Percentiles rank a stretch among this genome's conserved stretches.
Evolutionary conservation across 2,113 vertebrate genomes (phyloP).

Genomic region (Ahaetulla prasina): DNA sequence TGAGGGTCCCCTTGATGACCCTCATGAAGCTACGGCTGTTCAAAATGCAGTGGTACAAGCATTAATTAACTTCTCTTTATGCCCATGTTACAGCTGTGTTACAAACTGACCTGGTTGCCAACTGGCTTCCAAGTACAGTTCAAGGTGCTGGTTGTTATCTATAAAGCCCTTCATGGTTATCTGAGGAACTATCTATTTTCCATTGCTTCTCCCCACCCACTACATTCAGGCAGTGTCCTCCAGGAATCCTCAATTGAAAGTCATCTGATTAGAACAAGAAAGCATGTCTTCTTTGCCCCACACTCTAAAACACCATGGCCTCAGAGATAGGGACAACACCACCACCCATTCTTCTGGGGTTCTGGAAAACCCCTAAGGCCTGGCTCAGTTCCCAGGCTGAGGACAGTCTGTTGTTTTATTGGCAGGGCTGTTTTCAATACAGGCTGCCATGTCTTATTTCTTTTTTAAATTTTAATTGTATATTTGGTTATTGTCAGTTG

Average conservation of each 20-base stretch:
- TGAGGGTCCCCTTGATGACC: not conserved
- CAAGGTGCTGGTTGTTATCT: not conserved
- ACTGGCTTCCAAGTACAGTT: not conserved
- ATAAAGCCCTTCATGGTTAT: not conserved
- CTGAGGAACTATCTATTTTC: not conserved
- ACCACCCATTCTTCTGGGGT: not conserved
- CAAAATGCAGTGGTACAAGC: not conserved
- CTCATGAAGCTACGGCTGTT: not conserved
- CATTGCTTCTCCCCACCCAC: not conserved
- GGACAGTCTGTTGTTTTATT: not conserved
- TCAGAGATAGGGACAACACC: not conserved
- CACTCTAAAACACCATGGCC: not conserved
- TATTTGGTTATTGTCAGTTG: not conserved
- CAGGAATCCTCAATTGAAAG: not conserved
- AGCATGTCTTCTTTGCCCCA: not conserved
- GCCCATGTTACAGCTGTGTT: not conserved
- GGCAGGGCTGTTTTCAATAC: not conserved
- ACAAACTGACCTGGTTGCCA: not conserved
- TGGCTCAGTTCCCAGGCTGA: not conserved
- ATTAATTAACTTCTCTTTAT: not conserved
- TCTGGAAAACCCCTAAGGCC: not conserved
- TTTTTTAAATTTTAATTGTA: not conserved
- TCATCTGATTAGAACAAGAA: not conserved
- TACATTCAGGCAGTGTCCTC: not conserved
- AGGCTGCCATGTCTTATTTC: not conserved